Evolutionary conservation across 2,113 vertebrate genomes (phyloP).

Genomic region (Ursus arctos): DNA sequence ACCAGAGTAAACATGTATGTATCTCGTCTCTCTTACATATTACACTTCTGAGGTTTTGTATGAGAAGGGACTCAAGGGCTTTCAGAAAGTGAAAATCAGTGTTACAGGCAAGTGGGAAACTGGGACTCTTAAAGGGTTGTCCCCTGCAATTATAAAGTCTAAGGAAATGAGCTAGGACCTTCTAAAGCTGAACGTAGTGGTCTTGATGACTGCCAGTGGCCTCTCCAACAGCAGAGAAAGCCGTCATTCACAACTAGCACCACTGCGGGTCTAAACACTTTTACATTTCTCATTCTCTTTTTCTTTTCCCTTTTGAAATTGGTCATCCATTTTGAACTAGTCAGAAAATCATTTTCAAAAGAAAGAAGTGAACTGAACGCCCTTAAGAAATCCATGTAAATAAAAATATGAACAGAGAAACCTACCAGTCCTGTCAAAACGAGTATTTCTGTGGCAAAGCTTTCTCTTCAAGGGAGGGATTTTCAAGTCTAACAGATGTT

Average conservation of each 20-base stretch:
- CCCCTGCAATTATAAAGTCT: neutral
- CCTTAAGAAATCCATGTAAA: neutral
- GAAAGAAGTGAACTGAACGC: neutral
- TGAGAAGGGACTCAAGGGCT: neutral
- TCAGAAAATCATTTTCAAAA: slow-evolving; percentile 41
- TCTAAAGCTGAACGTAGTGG: neutral
- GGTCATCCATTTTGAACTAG: neutral
- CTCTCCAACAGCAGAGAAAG: neutral
- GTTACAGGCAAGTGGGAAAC: neutral
- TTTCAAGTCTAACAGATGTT: slow-evolving; percentile 48
- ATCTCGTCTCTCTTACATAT: neutral
- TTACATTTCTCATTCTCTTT: neutral
- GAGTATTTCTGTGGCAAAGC: neutral
- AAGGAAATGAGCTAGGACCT: neutral
- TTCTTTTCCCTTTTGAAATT: neutral
- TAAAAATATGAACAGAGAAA: neutral
- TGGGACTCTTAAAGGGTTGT: neutral
- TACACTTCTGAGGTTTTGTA: neutral
- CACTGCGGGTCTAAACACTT: neutral
- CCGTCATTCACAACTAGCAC: neutral
- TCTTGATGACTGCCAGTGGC: neutral
- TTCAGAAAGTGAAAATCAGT: slow-evolving; percentile 23
- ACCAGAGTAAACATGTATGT: neutral
- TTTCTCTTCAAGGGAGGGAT: neutral
- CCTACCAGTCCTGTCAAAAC: neutral